phyloP scores from a whole-genome alignment of 2,113 vertebrate genomes.

The Oostethus manadensis region DNA sequence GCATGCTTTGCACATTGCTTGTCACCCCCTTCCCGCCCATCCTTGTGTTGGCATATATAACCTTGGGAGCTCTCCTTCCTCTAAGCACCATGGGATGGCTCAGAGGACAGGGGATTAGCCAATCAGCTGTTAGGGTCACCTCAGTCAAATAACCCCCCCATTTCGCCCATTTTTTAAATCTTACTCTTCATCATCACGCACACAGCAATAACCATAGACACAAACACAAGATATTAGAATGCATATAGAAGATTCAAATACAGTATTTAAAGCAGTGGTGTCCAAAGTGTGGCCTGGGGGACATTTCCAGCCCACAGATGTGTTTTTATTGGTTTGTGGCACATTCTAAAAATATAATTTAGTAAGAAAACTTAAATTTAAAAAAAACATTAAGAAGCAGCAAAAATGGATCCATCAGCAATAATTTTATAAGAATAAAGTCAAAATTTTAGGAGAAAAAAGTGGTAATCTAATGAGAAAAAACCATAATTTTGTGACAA shows the following conservation, averaged over 20 bases:
- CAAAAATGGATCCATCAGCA: no score
- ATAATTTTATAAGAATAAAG: no score
- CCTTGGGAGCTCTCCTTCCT: slow-evolving; percentile 54
- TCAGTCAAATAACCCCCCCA: slow-evolving; percentile 40
- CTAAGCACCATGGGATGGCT: slow-evolving; percentile 52
- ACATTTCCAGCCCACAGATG: no score
- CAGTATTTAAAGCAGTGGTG: no score
- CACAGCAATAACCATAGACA: slow-evolving; percentile 2
- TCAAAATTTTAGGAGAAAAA: no score
- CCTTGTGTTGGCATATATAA: slow-evolving; percentile 41
- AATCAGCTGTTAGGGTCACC: slow-evolving; percentile 57
- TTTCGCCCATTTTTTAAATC: slow-evolving; percentile 3
- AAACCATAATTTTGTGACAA: no score
- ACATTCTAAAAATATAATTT: no score
- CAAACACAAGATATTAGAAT: slow-evolving; percentile 1
- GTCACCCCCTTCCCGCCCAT: neutral
- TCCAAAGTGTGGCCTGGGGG: no score
- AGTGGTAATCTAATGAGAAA: no score
- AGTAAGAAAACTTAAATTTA: no score
- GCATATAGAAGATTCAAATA: slow-evolving; percentile 16
- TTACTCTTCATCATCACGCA: slow-evolving; percentile 10
- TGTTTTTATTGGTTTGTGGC: no score
- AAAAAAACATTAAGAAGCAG: no score
- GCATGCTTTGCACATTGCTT: slow-evolving; percentile 12
- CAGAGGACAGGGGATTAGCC: slow-evolving; percentile 45